Base-by-base conservation (phyloP, 2,113 vertebrate species). In the Malurus cyaneus region DNA sequence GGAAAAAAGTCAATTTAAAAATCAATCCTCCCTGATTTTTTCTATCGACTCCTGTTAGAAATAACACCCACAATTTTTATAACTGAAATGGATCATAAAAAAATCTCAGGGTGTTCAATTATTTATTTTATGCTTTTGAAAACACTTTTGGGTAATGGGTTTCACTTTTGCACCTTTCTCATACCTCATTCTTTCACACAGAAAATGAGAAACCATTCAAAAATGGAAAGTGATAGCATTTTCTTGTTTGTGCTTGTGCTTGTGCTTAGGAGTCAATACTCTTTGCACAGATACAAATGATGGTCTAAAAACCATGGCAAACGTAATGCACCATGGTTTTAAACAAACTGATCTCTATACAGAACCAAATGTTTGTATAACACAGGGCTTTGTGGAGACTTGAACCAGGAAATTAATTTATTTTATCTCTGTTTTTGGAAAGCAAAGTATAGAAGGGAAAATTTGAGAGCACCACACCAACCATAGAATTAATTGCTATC, bases 41-140 rank as follows among this genome's bases (percentile, higher is more conserved):
- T 69, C 29, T 91, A 93, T 94, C 0, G 13, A 86, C 12, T 56
- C 1, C 26, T 91, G 36, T 70, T 92, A 73, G 70, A 94, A 95
- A 83, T 73, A 77, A 67, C 36, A 83, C 14, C 8, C 14, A 49
- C 50, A 73, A 60, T 73, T 89, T 92, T 93, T 93, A 31, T 92
- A 79, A 81, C 65, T 60, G 44, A 86, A 94, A 80, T 92, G 66
- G 42, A 88, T 73, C 41, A 34, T 91, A 81, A 89, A 65, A 76
- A 90, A 71, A 28, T 21, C 44, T 84, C 25, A 23, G 14, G 26
- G 24, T 80, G 21, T 95, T 93, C 71, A 80, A 62, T 94, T 90
- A 78, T 94, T 94, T 91, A 94, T 93, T 96, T 95, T 73, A 67
- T 78, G 49, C 14, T 57, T 86, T 88, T 89, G 67, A 80, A 96